These are phyloP conservation scores for Penaeus japonicus DNA, from an alignment of 1,140 invertebrate genomes.

Conservation along the genomic window DNA sequence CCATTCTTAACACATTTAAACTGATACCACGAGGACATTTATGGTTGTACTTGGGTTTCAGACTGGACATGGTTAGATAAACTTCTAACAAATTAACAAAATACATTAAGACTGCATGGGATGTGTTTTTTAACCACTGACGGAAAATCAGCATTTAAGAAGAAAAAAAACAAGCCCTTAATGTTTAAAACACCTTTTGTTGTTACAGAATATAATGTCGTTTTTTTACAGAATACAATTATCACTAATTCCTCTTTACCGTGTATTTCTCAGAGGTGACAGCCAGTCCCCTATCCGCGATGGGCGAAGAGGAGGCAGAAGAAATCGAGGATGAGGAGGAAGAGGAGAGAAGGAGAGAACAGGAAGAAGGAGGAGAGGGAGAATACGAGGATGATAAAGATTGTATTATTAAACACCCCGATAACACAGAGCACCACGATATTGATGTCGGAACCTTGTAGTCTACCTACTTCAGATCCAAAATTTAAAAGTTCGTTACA, in stretches of 20 bases:
- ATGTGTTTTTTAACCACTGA: too few relatives aligned
- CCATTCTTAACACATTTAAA: too few relatives aligned
- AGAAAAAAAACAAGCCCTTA: too few relatives aligned
- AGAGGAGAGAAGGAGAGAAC: slow-evolving; percentile 39
- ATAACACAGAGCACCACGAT: slow-evolving; percentile 18
- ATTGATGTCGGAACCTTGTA: slow-evolving; percentile 14
- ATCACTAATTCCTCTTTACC: not conserved
- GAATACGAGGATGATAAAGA: slow-evolving; percentile 37
- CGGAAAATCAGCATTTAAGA: too few relatives aligned
- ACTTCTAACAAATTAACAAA: too few relatives aligned
- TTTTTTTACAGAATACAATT: too few relatives aligned
- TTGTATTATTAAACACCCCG: slow-evolving; percentile 13
- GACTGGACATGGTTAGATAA: too few relatives aligned
- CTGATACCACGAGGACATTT: too few relatives aligned
- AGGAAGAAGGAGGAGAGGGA: slow-evolving; percentile 32
- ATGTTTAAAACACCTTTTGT: too few relatives aligned
- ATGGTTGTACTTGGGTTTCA: too few relatives aligned
- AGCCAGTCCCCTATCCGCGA: slow-evolving; percentile 36
- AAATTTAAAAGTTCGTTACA: not conserved
- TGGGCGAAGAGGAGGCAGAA: slow-evolving; percentile 41
- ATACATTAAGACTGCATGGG: too few relatives aligned
- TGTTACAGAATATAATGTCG: too few relatives aligned
- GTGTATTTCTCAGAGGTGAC: slow-evolving; percentile 35
- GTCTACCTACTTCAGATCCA: not conserved
- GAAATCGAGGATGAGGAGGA: slow-evolving; percentile 50